phyloP scores from a whole-genome alignment of 2,888 invertebrate species.

The Platycnemis pennipes region DNA sequence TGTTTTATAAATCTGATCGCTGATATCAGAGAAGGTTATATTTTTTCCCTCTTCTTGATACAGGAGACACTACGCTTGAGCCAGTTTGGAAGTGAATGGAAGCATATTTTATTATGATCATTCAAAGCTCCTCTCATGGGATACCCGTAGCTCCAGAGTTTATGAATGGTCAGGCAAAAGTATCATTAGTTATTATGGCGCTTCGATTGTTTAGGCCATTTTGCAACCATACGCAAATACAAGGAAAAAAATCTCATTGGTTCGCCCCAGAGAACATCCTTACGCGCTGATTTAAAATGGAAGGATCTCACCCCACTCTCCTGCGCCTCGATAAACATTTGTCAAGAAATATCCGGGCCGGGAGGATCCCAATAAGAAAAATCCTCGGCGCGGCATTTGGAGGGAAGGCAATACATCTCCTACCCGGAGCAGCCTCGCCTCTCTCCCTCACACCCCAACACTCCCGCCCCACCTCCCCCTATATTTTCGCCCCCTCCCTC shows the following conservation, averaged over 20 bases:
- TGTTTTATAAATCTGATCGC: neutral
- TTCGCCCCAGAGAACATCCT: neutral
- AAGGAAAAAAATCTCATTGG: neutral
- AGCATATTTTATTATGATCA: neutral
- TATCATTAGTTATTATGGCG: too few relatives aligned
- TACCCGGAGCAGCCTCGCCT: neutral
- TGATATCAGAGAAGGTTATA: neutral
- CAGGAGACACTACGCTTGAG: neutral
- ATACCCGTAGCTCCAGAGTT: neutral
- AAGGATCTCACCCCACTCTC: neutral
- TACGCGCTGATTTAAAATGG: neutral
- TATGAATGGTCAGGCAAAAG: neutral
- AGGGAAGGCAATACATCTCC: neutral
- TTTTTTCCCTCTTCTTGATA: neutral
- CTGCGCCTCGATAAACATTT: constrained; percentile 3
- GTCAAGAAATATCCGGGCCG: neutral
- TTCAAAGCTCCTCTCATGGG: neutral
- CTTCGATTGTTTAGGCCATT: too few relatives aligned
- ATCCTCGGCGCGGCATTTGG: neutral
- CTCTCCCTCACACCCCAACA: neutral
- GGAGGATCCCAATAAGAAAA: neutral
- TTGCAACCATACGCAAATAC: too few relatives aligned
- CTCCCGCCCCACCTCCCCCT: neutral
- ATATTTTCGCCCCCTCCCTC: neutral
- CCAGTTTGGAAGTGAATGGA: neutral